Percentiles rank a stretch among this genome's conserved stretches.
phyloP scores from a whole-genome alignment of 2,888 invertebrate genomes.

The Terebella lapidaria region DNA sequence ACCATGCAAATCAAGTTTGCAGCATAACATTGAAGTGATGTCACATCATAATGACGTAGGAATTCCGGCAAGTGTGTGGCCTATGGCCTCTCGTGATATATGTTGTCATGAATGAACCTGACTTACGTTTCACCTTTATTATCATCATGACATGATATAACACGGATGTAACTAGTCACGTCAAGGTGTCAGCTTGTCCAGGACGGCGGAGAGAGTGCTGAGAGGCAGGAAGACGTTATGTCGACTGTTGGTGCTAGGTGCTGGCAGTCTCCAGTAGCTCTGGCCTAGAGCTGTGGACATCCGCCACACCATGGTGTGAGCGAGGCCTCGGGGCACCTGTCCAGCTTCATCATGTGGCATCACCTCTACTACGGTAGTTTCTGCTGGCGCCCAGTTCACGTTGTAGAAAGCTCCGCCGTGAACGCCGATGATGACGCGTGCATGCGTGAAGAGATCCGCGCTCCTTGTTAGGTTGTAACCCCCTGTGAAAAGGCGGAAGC shows the following conservation, averaged over 20 bases:
- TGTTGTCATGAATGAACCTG: too few species aligned
- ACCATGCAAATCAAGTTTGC: too few species aligned
- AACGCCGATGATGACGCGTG: slow-evolving; percentile 14
- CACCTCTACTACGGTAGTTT: slow-evolving; percentile 9
- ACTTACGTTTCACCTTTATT: too few species aligned
- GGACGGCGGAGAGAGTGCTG: neutral
- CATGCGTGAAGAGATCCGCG: slow-evolving; percentile 5
- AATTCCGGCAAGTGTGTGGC: too few species aligned
- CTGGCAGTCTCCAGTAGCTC: neutral
- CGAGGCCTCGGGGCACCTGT: neutral
- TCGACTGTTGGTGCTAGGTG: neutral
- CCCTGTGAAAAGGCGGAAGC: slow-evolving; percentile 9
- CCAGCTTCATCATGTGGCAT: slow-evolving; percentile 4
- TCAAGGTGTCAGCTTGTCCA: too few species aligned
- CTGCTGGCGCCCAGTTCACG: slow-evolving; percentile 8
- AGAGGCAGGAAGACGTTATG: neutral
- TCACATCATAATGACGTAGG: too few species aligned
- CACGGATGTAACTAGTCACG: too few species aligned
- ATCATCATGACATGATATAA: too few species aligned
- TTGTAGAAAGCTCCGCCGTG: slow-evolving; percentile 21
- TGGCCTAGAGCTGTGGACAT: neutral
- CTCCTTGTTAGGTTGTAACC: slow-evolving; percentile 3
- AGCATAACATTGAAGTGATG: too few species aligned
- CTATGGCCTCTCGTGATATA: too few species aligned
- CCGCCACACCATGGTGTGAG: neutral